Evolutionary conservation across 2,113 vertebrate species (phyloP), one percentile per base, ranked within the genome.

Genomic region (Macheiramphus alcinus): DNA sequence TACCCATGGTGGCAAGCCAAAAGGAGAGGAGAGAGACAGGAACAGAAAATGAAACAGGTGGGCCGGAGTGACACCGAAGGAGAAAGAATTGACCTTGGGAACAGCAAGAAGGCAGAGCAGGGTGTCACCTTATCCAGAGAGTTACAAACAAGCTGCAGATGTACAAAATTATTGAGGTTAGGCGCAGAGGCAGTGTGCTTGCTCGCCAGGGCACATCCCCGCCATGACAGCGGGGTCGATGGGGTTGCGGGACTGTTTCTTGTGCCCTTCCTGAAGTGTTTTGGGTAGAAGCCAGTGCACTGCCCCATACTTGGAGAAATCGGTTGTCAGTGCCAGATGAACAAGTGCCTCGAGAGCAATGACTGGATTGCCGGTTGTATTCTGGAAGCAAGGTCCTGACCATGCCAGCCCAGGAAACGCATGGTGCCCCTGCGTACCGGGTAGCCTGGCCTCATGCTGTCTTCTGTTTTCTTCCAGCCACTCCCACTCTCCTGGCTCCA

Each of bases 401-500:
- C 5, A 0, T 55, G 43, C 22, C 74, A 65, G 70, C 42, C 62
- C 62, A 32, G 63, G 71, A 53, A 32, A 38, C 3, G 2, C 8
- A 1, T 11, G 52, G 29, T 40, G 13, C 4, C 20, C 26, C 32
- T 1, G 1, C 0, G 0, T 13, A 5, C 13, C 0, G 1, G 3
- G 21, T 21, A 25, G n/a, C 63, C 21, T 59, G 47, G 19, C 48
- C 85, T 97, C 65, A 96, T 0, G 0, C 32, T 76, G 31, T 91
- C 38, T 12, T 55, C 59, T 94, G 74, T 78, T 97, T 56, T 73
- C 84, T 97, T 98, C 31, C 98, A 99, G 99, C 98, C 98, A 99
- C 96, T 99, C 99, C 42, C 99, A 99, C 97, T 99, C 99, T 79
- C 98, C 99, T 0, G 98, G 99, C 97, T 99, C 99, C 98, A 99